Evolutionary conservation across 1,140 invertebrate genomes (phyloP), one percentile per base, ranked within the genome.

Genomic region (Bathynomus jamesi): DNA sequence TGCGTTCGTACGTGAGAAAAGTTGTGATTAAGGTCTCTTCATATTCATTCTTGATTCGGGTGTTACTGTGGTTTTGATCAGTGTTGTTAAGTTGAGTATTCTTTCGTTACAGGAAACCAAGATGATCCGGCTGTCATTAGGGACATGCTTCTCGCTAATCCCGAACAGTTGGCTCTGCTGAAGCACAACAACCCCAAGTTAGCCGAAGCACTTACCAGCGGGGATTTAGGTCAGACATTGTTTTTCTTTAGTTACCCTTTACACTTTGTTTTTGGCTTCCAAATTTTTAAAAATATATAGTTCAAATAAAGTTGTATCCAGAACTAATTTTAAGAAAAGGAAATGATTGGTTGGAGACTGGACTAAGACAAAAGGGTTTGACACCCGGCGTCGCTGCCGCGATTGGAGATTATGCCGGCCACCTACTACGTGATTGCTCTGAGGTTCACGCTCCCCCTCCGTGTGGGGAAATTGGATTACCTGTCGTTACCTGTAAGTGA

Each of bases 101-200:
- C n/a, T n/a, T n/a, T n/a, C n/a, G n/a, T n/a, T n/a, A n/a, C n/a
- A 46, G 30, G 70, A 32, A 30, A 72, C 61, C 72, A 91, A 78
- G 91, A 96, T 81, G 93, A 97, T 83, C 94, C 95, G 24, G 88
- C 88, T n/a, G 86, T 90, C 74, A 90, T 98, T 61, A 84, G 91
- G 75, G 89, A 96, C 77, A 91, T 96, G 88, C 89, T 98, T 72
- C 81, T 96, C 27, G 89, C 89, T n/a, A 94, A 94, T 84, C 95
- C 95, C 0, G 92, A 96, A 81, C 92, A 96, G 79, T 79, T 97
- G 72, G 90, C 94, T 0, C 79, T 96, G 32, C 83, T 98, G 0
- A 93, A 95, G 81, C 94, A 97, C 80, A 95, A 97, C 78, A 98
- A 98, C 86, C 91, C 95, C 11, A 85, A 89, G 76, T 81, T 98